Evolutionary conservation across 2,888 invertebrate species (phyloP), one percentile per base, ranked within the genome.

Genomic region (Ophion ellenae): DNA sequence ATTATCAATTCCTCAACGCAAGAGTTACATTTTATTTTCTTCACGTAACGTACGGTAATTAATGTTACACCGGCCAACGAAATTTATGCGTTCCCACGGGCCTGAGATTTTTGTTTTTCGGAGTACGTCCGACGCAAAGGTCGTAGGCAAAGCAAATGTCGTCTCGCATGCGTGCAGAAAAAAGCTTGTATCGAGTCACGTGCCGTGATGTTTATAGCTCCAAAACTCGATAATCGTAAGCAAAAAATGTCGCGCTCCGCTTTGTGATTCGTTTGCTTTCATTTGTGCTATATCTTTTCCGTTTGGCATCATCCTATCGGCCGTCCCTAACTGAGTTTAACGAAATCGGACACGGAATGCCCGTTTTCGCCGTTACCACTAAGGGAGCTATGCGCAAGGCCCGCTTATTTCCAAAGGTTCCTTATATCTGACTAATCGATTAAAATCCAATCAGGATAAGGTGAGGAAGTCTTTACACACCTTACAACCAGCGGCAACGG

Each of bases 381-480:
- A 9, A 14, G 28, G 20, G 40, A 40, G 32, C 40, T 40, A 47
- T 24, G 9, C 24, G 7, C 4, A 4, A 32, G 32, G 4, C 1
- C 32, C 32, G 4, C 32, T 17, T 9, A 53, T 10, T 57, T 20
- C 28, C 5, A 36, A 20, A 70, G 17, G 17, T 7, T 47, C 4
- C 1, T 9, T 9, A 28, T 17, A 32, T 59, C 4, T 11, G 6
- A 66, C 67, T 24, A 53, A 73, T 66, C n/a, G 32, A 20, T 69
- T 77, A 3, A n/a, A 69, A 28, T 28, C 17, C 6, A 2, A 40
- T 63, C 88, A 91, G 89, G 90, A 90, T 81, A 91, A 92, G 85
- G 83, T 89, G 79, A 93, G 97, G 90, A 97, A 96, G 94, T 96
- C 97, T 36, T 95, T 97, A n/a, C 97, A 97, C 94, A 96, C 96